phyloP scores from a whole-genome alignment of 2,888 invertebrate species.

The Tuta absoluta region DNA sequence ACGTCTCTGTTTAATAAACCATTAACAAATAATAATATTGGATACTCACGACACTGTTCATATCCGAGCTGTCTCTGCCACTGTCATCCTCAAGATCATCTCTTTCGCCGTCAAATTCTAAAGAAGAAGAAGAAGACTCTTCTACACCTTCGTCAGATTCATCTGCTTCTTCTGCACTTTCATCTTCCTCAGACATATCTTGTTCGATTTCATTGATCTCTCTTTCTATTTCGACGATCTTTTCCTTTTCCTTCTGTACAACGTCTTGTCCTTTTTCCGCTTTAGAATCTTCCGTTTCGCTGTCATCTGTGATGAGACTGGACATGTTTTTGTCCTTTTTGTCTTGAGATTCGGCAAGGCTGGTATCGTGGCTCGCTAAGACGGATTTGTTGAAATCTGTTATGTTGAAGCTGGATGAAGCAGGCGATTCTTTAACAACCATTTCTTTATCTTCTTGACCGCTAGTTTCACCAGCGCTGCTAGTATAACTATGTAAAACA shows the following conservation, averaged over 20 bases:
- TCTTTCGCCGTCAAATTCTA: background rate
- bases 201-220: conserved; percentile 72
- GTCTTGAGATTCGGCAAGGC: conserved; percentile 47
- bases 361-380: conserved; percentile 56
- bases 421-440: conserved; percentile 42
- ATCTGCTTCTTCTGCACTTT: conserved; percentile 31
- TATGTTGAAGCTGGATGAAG: conserved; percentile 51
- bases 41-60: background rate
- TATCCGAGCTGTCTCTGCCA: background rate
- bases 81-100: background rate
- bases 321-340: conserved; percentile 46
- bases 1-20: background rate
- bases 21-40: background rate
- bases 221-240: conserved; percentile 70
- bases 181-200: conserved; percentile 59
- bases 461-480: conserved; percentile 50
- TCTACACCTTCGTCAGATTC: conserved; percentile 22
- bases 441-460: conserved; percentile 40
- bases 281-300: conserved; percentile 53
- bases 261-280: conserved; percentile 39
- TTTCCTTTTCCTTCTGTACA: conserved; percentile 66
- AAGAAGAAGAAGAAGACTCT: background rate
- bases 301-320: conserved; percentile 69
- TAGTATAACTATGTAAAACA: conserved; percentile 56
- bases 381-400: conserved; percentile 60